A percentile compares a stretch with the other conserved stretches of the same genome.
These are phyloP conservation scores for Subanguina moxae DNA, from an alignment of 1,140 invertebrate genomes.

Conservation along the genomic window DNA sequence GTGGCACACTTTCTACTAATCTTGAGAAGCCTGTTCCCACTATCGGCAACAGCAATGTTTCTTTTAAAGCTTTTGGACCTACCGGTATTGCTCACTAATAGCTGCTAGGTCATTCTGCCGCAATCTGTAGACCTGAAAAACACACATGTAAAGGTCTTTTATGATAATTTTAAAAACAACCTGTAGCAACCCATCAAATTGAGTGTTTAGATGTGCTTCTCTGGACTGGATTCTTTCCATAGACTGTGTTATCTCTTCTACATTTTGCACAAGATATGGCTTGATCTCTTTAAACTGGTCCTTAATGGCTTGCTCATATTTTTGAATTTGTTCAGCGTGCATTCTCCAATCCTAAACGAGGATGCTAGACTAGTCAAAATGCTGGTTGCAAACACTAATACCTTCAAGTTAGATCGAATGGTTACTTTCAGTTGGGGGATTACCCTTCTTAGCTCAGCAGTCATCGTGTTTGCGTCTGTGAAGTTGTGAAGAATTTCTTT, in stretches of 20 bases:
- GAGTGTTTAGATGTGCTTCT: conserved; percentile 81
- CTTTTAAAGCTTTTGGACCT: too few species aligned
- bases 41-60: too few species aligned
- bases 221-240: conserved; percentile 78
- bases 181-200: conserved; percentile 71
- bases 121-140: conserved; percentile 61
- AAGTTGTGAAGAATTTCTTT: conserved; percentile 5
- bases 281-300: conserved; percentile 68
- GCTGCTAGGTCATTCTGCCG: conserved; percentile 28
- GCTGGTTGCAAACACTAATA: neutral
- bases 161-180: conserved; percentile 77
- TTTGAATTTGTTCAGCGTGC: conserved; percentile 80
- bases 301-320: conserved; percentile 70
- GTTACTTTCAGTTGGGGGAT: conserved; percentile 20
- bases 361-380: conserved; percentile 10
- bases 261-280: conserved; percentile 72
- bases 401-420: conserved; percentile 13
- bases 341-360: conserved; percentile 70
- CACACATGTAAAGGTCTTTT: conserved; percentile 75
- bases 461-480: conserved; percentile 6
- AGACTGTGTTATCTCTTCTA: conserved; percentile 71
- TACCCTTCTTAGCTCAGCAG: conserved; percentile 4
- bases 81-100: conserved; percentile 27
- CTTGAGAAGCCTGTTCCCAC: too few species aligned
- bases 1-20: too few species aligned